Evolutionary conservation across 2,888 invertebrate species (phyloP).

Genomic region (Cataglyphis cursor): DNA sequence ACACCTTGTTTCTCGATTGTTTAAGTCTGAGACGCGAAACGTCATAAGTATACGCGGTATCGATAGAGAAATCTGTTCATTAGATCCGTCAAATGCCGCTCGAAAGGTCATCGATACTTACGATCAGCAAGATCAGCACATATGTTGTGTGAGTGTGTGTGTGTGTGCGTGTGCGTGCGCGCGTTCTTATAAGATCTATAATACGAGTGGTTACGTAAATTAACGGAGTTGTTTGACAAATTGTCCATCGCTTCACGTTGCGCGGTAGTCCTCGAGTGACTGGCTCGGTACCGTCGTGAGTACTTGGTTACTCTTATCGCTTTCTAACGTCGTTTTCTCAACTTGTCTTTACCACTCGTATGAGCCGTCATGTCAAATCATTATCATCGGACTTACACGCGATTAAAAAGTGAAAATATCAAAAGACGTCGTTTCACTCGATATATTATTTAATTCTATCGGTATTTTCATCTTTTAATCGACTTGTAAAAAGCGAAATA

Average conservation of each 20-base stretch:
- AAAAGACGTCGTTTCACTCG: conserved; percentile 8
- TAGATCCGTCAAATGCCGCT: conserved; percentile 30
- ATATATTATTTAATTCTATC: background rate
- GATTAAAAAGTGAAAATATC: conserved; percentile 11
- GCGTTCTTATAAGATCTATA: conserved; percentile 23
- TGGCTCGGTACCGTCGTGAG: conserved; percentile 5
- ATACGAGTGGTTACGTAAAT: conserved; percentile 37
- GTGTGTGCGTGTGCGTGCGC: background rate
- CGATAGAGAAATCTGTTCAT: conserved; percentile 35
- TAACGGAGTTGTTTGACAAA: conserved; percentile 41
- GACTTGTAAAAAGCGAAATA: background rate
- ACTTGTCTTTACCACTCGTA: conserved; percentile 5
- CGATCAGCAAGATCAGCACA: conserved; percentile 26
- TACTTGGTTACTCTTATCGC: conserved; percentile 26
- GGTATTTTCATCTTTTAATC: background rate
- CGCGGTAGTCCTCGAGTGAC: conserved; percentile 37
- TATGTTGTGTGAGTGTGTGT: background rate
- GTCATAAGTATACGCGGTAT: conserved; percentile 35
- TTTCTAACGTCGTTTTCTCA: conserved; percentile 24
- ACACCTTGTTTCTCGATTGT: conserved; percentile 45
- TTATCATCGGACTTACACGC: conserved; percentile 6
- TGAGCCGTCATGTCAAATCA: conserved; percentile 5
- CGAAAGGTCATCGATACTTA: conserved; percentile 52
- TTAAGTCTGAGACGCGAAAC: conserved; percentile 14
- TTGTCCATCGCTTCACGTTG: conserved; percentile 24